These are phyloP conservation scores for Onthophagus taurus DNA, from an alignment of 1,140 invertebrate species.

Conservation along the genomic window DNA sequence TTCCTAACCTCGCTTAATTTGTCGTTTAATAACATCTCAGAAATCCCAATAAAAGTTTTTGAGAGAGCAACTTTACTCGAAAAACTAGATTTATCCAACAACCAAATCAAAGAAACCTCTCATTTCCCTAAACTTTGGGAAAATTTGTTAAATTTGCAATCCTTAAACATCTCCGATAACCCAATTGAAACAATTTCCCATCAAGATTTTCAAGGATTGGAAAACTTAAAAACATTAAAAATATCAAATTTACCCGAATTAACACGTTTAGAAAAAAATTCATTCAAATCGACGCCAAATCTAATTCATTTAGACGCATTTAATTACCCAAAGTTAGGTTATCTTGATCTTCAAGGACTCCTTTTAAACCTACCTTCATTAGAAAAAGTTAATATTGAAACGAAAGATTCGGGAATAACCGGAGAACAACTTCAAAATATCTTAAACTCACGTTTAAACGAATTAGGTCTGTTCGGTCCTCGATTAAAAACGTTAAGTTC, in stretches of 20 bases:
- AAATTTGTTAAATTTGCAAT: constrained; percentile 55
- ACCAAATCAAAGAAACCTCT: constrained; percentile 52
- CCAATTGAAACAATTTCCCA: constrained; percentile 60
- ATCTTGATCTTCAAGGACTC: constrained; percentile 73
- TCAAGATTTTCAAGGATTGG: constrained; percentile 61
- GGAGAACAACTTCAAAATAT: constrained; percentile 71
- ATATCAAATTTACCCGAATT: constrained; percentile 59
- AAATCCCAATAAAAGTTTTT: constrained; percentile 56
- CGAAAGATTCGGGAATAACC: constrained; percentile 72
- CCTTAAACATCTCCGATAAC: constrained; percentile 70
- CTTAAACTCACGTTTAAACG: constrained; percentile 66
- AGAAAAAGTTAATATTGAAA: constrained; percentile 70
- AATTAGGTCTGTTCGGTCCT: constrained; percentile 63
- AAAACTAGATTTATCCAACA: constrained; percentile 66
- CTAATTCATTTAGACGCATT: constrained; percentile 59
- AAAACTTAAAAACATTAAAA: constrained; percentile 51
- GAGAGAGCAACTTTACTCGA: constrained; percentile 70
- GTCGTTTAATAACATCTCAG: constrained; percentile 63
- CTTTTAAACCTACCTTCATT: constrained; percentile 59
- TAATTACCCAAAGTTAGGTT: constrained; percentile 66
- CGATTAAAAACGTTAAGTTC: constrained; percentile 69
- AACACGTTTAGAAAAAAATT: constrained; percentile 69
- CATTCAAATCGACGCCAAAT: constrained; percentile 64
- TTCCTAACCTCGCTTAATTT: constrained; percentile 76
- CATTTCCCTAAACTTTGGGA: constrained; percentile 51